phyloP scores from a whole-genome alignment of 1,140 invertebrate genomes.

The Doryteuthis pealeii region DNA sequence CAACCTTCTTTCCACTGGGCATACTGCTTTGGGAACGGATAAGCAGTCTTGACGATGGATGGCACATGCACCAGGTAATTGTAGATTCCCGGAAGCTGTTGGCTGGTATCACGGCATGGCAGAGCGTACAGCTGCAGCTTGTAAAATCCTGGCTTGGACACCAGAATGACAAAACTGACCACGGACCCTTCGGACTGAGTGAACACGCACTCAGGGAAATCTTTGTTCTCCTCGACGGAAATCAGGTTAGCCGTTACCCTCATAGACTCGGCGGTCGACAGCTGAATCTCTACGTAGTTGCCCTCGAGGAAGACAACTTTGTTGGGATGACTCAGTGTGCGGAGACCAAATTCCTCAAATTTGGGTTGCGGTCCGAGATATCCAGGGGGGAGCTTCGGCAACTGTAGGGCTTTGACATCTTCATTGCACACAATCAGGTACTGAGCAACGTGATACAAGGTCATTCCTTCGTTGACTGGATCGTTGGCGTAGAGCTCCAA shows the following conservation, averaged over 20 bases:
- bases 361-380: slow-evolving; percentile 57
- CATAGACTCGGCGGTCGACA: slow-evolving; percentile 43
- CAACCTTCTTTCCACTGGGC: slow-evolving; percentile 62
- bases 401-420: slow-evolving; percentile 45
- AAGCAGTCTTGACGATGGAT: slow-evolving; percentile 33
- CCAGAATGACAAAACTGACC: slow-evolving; percentile 46
- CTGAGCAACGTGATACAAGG: slow-evolving; percentile 57
- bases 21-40: slow-evolving; percentile 59
- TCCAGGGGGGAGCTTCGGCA: slow-evolving; percentile 55
- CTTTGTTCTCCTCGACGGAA: slow-evolving; percentile 43
- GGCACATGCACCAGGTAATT: slow-evolving; percentile 59
- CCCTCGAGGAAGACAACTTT: slow-evolving; percentile 53
- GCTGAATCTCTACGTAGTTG: slow-evolving; percentile 49
- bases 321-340: slow-evolving; percentile 51
- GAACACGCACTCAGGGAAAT: slow-evolving; percentile 54
- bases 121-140: slow-evolving; percentile 59
- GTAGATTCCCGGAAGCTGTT: slow-evolving; percentile 58
- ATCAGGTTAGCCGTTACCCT: slow-evolving; percentile 58
- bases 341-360: slow-evolving; percentile 52
- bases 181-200: slow-evolving; percentile 48
- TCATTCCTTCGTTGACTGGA: slow-evolving; percentile 54
- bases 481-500: slow-evolving; percentile 61
- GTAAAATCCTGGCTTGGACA: slow-evolving; percentile 53
- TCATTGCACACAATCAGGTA: slow-evolving; percentile 56
- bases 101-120: slow-evolving; percentile 49